A percentile compares a stretch with the other conserved stretches of the same genome.
phyloP scores from a whole-genome alignment of 2,113 vertebrate species.

The Prinia subflava region DNA sequence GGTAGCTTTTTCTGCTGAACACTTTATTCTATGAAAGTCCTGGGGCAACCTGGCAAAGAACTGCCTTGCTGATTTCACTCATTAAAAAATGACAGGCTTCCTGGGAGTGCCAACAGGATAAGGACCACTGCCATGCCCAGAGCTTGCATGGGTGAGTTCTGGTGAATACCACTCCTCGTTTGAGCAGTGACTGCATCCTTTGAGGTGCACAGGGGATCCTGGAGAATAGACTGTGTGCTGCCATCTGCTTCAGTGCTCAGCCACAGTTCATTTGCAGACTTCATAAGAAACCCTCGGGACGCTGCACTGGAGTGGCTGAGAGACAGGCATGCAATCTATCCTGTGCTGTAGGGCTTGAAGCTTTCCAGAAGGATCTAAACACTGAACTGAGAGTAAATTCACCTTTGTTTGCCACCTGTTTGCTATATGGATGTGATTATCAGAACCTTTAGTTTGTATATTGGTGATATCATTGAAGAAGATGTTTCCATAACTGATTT shows the following conservation, averaged over 20 bases:
- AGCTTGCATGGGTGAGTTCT: background rate
- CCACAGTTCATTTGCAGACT: background rate
- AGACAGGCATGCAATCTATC: background rate
- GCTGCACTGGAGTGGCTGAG: background rate
- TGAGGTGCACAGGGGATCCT: background rate
- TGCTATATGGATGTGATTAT: background rate
- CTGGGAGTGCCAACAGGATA: background rate
- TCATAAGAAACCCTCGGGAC: background rate
- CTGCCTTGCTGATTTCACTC: background rate
- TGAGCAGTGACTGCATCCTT: background rate
- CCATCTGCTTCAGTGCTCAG: background rate
- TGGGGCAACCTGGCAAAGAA: background rate
- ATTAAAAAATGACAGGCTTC: background rate
- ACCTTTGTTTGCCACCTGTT: background rate
- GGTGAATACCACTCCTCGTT: background rate
- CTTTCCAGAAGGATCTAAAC: background rate
- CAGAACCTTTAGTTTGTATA: background rate
- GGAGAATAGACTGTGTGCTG: background rate
- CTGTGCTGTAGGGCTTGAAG: background rate
- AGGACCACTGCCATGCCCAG: background rate
- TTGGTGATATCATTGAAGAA: background rate
- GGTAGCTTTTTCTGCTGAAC: background rate
- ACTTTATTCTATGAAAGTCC: background rate
- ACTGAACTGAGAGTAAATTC: background rate
- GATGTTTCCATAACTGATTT: background rate